These are phyloP conservation scores for Aulostomus chinensis DNA, from an alignment of 2,797 vertebrate genomes.

Conservation along the genomic window DNA sequence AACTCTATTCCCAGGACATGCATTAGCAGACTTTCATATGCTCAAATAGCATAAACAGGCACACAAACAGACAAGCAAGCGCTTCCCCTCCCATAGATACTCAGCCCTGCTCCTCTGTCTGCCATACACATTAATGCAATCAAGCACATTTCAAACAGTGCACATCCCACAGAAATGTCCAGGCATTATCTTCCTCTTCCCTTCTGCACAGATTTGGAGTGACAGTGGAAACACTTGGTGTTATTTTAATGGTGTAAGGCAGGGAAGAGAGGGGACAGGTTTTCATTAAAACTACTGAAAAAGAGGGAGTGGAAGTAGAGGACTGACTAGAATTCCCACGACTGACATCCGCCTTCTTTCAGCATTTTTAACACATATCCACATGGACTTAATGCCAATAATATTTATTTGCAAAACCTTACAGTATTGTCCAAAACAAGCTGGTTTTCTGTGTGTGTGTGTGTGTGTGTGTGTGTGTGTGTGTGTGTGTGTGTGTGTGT, in stretches of 20 bases:
- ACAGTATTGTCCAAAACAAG: constrained; percentile 52
- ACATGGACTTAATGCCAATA: constrained; percentile 21
- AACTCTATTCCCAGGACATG: constrained; percentile 69
- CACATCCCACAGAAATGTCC: constrained; percentile 39
- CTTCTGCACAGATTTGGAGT: constrained; percentile 64
- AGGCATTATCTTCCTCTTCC: constrained; percentile 57
- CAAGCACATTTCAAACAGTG: constrained; percentile 32
- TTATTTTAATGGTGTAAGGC: constrained; percentile 65
- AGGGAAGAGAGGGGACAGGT: constrained; percentile 36
- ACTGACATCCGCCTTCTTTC: constrained; percentile 53
- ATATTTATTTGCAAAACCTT: constrained; percentile 39
- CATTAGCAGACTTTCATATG: constrained; percentile 53
- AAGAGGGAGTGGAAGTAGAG: constrained; percentile 28
- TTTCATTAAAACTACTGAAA: constrained; percentile 59
- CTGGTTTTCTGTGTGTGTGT: constrained; percentile 47
- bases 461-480: constrained; percentile 53
- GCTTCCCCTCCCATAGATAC: constrained; percentile 48
- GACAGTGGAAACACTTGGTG: constrained; percentile 65
- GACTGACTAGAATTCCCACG: constrained; percentile 71
- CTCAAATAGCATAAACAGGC: constrained; percentile 43
- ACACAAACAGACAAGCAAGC: constrained; percentile 59
- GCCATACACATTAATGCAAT: constrained; percentile 32
- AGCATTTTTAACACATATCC: constrained; percentile 30
- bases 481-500: constrained; percentile 52
- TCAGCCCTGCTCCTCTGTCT: constrained; percentile 8